Conservation (phyloP, 2,113 vertebrate species). For the Anoura caudifer region DNA sequence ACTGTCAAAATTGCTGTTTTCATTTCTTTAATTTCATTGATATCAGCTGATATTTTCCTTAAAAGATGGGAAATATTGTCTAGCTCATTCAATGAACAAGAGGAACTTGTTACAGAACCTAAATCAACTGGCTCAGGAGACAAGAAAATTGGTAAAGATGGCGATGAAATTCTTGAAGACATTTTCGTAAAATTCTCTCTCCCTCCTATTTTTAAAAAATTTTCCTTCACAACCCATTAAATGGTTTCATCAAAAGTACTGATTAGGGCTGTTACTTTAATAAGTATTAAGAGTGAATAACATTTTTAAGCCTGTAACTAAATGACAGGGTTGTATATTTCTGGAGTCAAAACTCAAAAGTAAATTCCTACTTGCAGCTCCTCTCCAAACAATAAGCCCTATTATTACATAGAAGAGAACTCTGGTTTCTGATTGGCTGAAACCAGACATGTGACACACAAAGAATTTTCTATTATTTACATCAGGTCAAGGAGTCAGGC, state of each 20-base stretch:
- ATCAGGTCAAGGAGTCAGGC: conserved; percentile 27
- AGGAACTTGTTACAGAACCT: conserved; percentile 53
- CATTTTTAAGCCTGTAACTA: conserved; percentile 46
- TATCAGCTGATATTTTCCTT: conserved; percentile 73
- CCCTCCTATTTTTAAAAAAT: background rate
- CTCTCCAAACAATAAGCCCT: conserved; percentile 39
- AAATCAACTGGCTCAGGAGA: conserved; percentile 59
- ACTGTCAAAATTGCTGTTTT: conserved; percentile 67
- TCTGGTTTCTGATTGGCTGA: conserved; percentile 67
- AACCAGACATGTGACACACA: background rate
- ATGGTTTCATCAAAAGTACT: conserved; percentile 22
- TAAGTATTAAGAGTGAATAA: conserved; percentile 19
- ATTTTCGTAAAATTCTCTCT: conserved; percentile 54
- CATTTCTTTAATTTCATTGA: conserved; percentile 74
- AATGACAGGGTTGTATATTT: conserved; percentile 24
- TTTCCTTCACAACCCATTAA: conserved; percentile 57
- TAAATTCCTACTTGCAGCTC: conserved; percentile 12
- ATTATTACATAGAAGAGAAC: conserved; percentile 64
- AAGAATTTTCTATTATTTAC: conserved; percentile 65
- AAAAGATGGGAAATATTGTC: conserved; percentile 67
- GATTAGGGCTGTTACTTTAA: conserved; percentile 21
- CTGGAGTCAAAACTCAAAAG: conserved; percentile 14
- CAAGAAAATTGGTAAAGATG: conserved; percentile 51
- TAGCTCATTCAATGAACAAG: conserved; percentile 61
- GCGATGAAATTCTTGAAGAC: conserved; percentile 64